Percentiles rank a stretch among this genome's conserved stretches.
phyloP scores from a whole-genome alignment of 1,140 invertebrate species.

The Diorhabda carinulata region DNA sequence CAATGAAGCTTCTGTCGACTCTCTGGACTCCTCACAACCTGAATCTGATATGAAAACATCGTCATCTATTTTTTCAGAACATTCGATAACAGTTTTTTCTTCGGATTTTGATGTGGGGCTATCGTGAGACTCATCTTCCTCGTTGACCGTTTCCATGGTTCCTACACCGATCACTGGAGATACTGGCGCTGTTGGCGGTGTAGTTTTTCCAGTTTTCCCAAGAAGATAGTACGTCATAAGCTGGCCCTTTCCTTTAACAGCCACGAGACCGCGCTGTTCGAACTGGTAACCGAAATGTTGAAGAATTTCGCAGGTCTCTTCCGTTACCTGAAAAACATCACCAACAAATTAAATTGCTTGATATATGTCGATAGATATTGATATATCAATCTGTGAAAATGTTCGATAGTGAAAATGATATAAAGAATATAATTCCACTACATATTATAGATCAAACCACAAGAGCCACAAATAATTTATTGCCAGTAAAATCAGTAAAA shows the following conservation, averaged over 20 bases:
- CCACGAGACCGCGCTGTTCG: conserved; percentile 84
- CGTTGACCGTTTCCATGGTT: conserved; percentile 42
- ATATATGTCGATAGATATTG: too few relatives aligned
- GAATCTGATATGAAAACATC: conserved; percentile 33
- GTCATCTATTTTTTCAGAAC: conserved; percentile 38
- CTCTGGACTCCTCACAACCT: conserved; percentile 5
- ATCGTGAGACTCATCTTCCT: conserved; percentile 43
- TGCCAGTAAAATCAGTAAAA: too few relatives aligned
- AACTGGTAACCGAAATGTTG: conserved; percentile 86
- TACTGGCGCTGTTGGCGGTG: conserved; percentile 42
- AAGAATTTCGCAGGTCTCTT: conserved; percentile 84
- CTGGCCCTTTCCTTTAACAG: conserved; percentile 93
- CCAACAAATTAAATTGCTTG: too few relatives aligned
- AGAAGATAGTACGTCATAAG: conserved; percentile 91
- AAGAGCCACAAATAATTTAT: too few relatives aligned
- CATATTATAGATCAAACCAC: too few relatives aligned
- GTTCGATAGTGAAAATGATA: too few relatives aligned
- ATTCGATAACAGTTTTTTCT: conserved; percentile 46
- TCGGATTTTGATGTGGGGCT: conserved; percentile 44
- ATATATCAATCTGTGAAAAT: too few relatives aligned
- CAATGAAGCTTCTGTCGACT: neutral
- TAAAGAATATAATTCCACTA: too few relatives aligned
- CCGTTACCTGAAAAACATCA: conserved; percentile 68
- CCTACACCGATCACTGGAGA: conserved; percentile 32
- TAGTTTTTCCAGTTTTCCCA: conserved; percentile 65